Evolutionary conservation across 64 coral and sea anemone species (phyloP).

Genomic region (Pocillopora damicornis): DNA sequence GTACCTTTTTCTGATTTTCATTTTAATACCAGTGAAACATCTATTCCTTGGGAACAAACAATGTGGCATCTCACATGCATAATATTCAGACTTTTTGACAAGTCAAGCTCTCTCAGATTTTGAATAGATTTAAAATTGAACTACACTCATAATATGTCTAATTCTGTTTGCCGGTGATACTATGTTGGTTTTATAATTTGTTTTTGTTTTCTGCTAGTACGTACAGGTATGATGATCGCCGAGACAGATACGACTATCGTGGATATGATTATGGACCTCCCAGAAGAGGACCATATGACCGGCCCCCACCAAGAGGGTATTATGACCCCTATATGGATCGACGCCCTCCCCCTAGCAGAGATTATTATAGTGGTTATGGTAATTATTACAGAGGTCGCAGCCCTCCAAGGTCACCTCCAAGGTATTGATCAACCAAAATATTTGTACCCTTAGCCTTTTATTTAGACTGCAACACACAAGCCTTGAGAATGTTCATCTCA

Average conservation of each 20-base stretch:
- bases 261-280: constrained; percentile 31
- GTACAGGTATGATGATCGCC: neutral
- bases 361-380: constrained; percentile 57
- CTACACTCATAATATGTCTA: too few relatives aligned
- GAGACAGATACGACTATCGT: constrained; percentile 34
- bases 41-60: too few relatives aligned
- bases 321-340: constrained; percentile 69
- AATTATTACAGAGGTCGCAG: constrained; percentile 71
- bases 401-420: constrained; percentile 50
- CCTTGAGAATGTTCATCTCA: neutral
- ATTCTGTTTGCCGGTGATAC: neutral
- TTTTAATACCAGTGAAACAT: too few relatives aligned
- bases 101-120: too few relatives aligned
- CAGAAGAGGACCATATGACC: constrained; percentile 43
- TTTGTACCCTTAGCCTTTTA: too few relatives aligned
- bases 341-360: constrained; percentile 33
- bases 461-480: constrained; percentile 6
- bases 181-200: neutral
- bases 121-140: too few relatives aligned
- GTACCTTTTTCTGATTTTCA: too few relatives aligned
- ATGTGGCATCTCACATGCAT: too few relatives aligned
- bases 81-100: too few relatives aligned
- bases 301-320: constrained; percentile 8
- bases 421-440: constrained; percentile 12
- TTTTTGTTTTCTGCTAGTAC: neutral